Base-by-base conservation (phyloP, 2,888 invertebrate species). In the Cephus runcator region DNA sequence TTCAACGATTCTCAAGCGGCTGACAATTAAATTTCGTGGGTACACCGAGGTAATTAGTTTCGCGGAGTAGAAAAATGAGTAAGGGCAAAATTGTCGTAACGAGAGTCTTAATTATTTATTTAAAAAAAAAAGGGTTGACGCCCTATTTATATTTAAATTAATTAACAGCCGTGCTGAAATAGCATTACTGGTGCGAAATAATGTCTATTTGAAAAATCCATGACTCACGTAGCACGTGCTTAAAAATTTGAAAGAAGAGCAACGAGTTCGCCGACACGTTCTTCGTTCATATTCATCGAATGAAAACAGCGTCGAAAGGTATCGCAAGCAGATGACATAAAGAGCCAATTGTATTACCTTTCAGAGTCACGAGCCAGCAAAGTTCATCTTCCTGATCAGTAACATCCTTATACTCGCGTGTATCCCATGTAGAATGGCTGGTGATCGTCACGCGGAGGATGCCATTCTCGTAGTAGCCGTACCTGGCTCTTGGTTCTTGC, bases 401-500 rank as follows among this genome's bases (percentile, higher is more conserved):
- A 99, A 99, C 92, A 91, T 99, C 69, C 93, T 98, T 73, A 96
- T 99, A 77, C 92, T 99, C 86, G 95, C 96, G 0, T 98, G 98
- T 89, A 97, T 99, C 84, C 98, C 98, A 0, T 97, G 95, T 83
- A 95, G 99, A 9, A 88, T 97, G 23, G 93, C 94, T 81, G 95
- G 94, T 12, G 95, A 97, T 87, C 93, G 95, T 74, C 94, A 94
- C 87, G 93, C 96, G 0, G 99, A 99, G 92, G 99, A 99, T 91
- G 96, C 97, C 0, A 95, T 99, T 75, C 93, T 99, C 35, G 95
- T 98, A 69, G 96, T 99, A 86, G 96, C 99, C 0, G 95, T 99
- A 34, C 99, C 99, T 0, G 97, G 98, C 6, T 97, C 97, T 68
- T 99, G 99, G 99, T 98, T 99, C 91, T 95, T 98, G 73, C 94